These are phyloP conservation scores for Reticulitermes speratus DNA, from an alignment of 1,140 invertebrate genomes.

Conservation along the genomic window DNA sequence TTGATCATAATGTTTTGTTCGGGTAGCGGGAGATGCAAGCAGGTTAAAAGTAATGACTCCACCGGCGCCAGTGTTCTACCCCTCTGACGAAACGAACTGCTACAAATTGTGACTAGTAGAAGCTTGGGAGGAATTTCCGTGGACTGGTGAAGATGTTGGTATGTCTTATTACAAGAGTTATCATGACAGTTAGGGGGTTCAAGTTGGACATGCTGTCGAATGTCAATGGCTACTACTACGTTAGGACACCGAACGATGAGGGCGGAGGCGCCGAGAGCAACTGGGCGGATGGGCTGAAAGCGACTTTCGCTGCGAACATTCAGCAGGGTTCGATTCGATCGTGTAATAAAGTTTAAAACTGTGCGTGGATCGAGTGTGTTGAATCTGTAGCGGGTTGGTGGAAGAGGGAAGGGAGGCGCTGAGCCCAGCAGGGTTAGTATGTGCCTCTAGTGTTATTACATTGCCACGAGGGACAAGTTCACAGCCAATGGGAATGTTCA, in stretches of 20 bases:
- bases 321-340: constrained; percentile 2
- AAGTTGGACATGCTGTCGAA: not conserved
- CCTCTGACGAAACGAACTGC: not conserved
- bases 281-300: not conserved
- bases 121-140: not conserved
- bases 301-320: not conserved
- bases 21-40: too few species aligned
- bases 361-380: not conserved
- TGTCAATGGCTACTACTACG: not conserved
- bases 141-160: not conserved
- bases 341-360: constrained; percentile 23
- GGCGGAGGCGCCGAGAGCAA: not conserved
- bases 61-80: not conserved
- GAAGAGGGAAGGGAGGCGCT: too few species aligned
- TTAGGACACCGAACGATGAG: not conserved
- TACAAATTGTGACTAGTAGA: not conserved
- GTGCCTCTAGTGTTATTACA: constrained; percentile 7
- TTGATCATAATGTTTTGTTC: too few species aligned
- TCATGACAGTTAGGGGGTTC: not conserved
- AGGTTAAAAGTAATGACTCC: not conserved
- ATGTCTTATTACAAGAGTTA: not conserved
- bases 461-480: not conserved
- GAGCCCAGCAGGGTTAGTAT: not conserved
- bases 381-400: too few species aligned
- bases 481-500: constrained; percentile 2